Conservation (phyloP, 1,140 invertebrate species). For the Scaptomyza graminum region DNA sequence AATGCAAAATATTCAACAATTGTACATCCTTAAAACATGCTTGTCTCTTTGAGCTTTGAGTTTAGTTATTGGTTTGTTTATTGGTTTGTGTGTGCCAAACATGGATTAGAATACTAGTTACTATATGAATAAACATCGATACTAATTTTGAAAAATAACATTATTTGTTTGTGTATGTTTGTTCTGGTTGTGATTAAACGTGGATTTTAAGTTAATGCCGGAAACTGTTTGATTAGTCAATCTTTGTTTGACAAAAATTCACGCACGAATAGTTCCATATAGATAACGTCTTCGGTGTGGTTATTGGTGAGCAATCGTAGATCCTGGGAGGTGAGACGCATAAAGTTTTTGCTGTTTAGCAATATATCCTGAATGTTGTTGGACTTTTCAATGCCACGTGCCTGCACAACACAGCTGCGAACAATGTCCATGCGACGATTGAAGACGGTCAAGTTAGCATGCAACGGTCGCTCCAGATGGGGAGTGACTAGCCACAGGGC, state of each 20-base stretch:
- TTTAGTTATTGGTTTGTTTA: no score
- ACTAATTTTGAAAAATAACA: no score
- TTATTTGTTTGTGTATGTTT: neutral
- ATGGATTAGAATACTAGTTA: no score
- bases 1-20: no score
- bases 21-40: no score
- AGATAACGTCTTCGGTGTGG: conserved; percentile 34
- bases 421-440: conserved; percentile 51
- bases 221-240: no score
- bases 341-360: conserved; percentile 8
- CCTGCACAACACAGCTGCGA: conserved; percentile 39
- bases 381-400: conserved; percentile 23
- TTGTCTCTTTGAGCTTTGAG: no score
- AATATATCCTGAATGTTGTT: conserved; percentile 27
- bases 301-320: conserved; percentile 38
- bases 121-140: no score
- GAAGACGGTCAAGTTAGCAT: conserved; percentile 40
- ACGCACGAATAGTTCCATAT: conserved; percentile 46
- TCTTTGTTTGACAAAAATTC: conserved; percentile 10
- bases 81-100: no score
- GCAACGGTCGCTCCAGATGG: conserved; percentile 25
- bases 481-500: conserved; percentile 45
- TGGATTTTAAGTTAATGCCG: no score
- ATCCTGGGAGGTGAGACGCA: conserved; percentile 43
- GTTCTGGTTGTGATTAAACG: neutral